Base-by-base conservation (phyloP, 2,113 vertebrate species). In the Tor tambroides region DNA sequence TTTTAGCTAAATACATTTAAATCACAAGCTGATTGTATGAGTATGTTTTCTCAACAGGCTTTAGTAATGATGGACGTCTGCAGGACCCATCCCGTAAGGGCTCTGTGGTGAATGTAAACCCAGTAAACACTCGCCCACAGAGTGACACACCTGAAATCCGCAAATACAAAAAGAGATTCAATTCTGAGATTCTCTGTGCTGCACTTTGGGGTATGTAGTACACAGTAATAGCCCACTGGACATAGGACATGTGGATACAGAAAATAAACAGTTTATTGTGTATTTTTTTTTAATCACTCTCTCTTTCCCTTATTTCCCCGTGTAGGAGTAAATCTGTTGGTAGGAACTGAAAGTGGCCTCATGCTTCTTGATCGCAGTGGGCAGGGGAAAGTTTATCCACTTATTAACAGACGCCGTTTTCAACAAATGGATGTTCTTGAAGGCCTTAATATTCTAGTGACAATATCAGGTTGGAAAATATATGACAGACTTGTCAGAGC, bases 101-200 rank as follows among this genome's bases (percentile, higher is more conserved):
- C 91, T 99, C 98, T 0, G 98, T 99, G 92, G 98, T 99, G 91
- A 99, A 99, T 85, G 98, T 99, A 91, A 99, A 99, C 91, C 98
- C 98, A 0, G 98, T 98, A 1, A 99, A 99, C 83, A 99, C 98
- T 0, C 95, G 98, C 17, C 98, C 98, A 23, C 98, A 99, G 51
- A 61, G 56, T 61, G 56, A 61, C 56, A 61, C 56, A 61, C 56
- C 56, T 10, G 56, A 61, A 61, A 61, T 61, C 23, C 56, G 56
- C 56, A 61, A 61, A n/a, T 61, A 61, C 56, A 61, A 61, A 61
- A 61, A 61, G 56, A 61, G 56, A 0, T 61, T 61, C 56, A 61
- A 61, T 3, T 61, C 56, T n/a, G 56, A 61, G 56, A 61, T 61
- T 61, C 56, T 61, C 2, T 61, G 56, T 61, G 56, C 56, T 61